Evolutionary conservation across 2,888 invertebrate genomes (phyloP).

Genomic region (Gymnocheta viridis): DNA sequence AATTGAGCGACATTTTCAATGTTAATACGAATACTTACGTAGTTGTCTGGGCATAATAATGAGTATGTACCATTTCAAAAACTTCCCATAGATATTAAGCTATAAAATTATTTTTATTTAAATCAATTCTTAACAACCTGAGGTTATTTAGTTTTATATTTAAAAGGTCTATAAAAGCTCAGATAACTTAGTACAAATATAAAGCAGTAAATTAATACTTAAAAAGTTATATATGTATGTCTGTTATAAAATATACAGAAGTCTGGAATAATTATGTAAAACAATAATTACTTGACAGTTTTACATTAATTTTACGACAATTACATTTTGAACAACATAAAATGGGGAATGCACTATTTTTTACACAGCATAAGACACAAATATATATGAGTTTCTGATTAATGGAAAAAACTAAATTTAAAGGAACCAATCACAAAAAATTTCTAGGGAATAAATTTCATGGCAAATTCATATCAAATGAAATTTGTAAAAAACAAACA

Average conservation of each 20-base stretch:
- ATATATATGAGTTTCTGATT: neutral
- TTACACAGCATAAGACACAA: neutral
- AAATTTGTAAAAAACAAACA: conserved; percentile 37
- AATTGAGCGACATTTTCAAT: too few species aligned
- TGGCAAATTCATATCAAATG: conserved; percentile 60
- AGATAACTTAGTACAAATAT: conserved; percentile 27
- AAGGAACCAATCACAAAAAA: conserved; percentile 2
- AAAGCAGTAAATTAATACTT: conserved; percentile 25
- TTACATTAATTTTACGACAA: conserved; percentile 12
- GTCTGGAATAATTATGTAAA: conserved; percentile 16
- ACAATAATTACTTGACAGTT: neutral
- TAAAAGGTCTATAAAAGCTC: conserved; percentile 22
- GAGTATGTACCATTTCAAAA: neutral
- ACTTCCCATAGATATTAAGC: neutral
- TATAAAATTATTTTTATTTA: conserved; percentile 34
- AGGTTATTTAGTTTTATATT: conserved; percentile 29
- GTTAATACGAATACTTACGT: too few species aligned
- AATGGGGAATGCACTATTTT: neutral
- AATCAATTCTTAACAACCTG: conserved; percentile 43
- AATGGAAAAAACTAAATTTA: neutral
- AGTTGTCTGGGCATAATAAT: too few species aligned
- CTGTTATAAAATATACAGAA: conserved; percentile 8
- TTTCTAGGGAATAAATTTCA: conserved; percentile 23
- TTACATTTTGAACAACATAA: neutral
- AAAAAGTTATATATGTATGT: conserved; percentile 6